Base-by-base conservation (phyloP, 2,888 invertebrate species). In the Hydropsyche betteni region DNA sequence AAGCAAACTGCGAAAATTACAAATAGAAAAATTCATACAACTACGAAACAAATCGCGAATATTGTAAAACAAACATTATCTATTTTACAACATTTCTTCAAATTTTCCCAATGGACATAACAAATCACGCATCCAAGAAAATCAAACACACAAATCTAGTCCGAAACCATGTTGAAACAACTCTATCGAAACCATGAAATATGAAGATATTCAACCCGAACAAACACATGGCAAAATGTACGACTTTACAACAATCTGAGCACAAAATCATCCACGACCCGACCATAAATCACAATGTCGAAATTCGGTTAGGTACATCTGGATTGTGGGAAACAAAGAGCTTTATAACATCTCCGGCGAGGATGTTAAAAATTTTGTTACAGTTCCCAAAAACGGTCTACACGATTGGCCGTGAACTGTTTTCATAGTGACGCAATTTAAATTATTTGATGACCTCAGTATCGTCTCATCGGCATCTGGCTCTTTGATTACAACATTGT, bases 201-300 rank as follows among this genome's bases (percentile, higher is more conserved):
- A 44, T 44, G 44, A 44, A 44, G 44, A 44, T 44, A 44, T 44
- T 44, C 44, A 44, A 44, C 10, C 44, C 7, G 10, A 44, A 44
- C 44, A 4, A 44, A 44, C 44, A 44, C 44, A 44, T 8, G 44
- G 44, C 44, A 44, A 44, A 44, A 44, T 8, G 44, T 44, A 44
- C 55, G 12, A 55, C 55, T 55, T 55, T 3, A 55, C 12, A 6
- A n/a, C n/a, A 8, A 44, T 44, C 44, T 10, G 10, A 44, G 7
- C 5, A 12, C 64, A 36, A 64, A 64, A 64, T 34, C n/a, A 36
- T 64, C 64, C 64, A 64, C 64, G 64, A 64, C 34, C 34, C 36
- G n/a, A 24, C 24, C 36, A 64, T 64, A 64, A 64, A 64, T 64
- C 64, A 64, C 64, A 36, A 64, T 64, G 36, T 64, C 36, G 36